Base-by-base conservation (phyloP, 2,888 invertebrate species). In the Tanytarsus gracilentus region DNA sequence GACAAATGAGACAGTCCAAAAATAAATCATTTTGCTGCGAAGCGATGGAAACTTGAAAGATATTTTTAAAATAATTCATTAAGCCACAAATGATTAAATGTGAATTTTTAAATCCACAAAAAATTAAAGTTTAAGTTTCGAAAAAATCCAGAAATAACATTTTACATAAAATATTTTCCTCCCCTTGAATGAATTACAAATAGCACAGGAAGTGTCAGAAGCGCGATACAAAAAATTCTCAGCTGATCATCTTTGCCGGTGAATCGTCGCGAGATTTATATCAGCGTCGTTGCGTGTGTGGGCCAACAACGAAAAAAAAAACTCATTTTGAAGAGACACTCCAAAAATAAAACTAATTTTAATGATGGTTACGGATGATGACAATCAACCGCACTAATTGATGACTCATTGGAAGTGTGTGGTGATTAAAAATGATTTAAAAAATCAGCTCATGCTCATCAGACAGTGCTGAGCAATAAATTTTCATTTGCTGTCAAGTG, bases 121-220 rank as follows among this genome's bases (percentile, higher is more conserved):
- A n/a, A n/a, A n/a, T n/a, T n/a, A n/a, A 44, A 44, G 8, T 21
- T 44, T 33, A 5, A 33, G 33, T 11, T 33, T 9, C 9, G 33
- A 4, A n/a, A 2, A 33, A 11, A 11, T 33, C n/a, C 33, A 23
- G 18, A 16, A 21, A 23, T 18, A 8, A 7, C 44, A 23, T 23
- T 9, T 9, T 7, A 3, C 18, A 44, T 3, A 18, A 6, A 44
- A 44, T 44, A n/a, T n/a, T n/a, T n/a, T n/a, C 21, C 4, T 18
- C 21, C 16, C 18, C 18, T 23, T 5, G 23, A 40, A 40, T 18
- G 44, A 44, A 44, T 23, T 23, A 18, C 23, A 11, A 36, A 23
- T 18, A 18, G 23, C 21, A 44, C 44, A 44, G 44, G 44, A 44
- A 44, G 44, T 44, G 21, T 44, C 44, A 44, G 21, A 44, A 44